phyloP scores from a whole-genome alignment of 1,140 invertebrate species.

The Drosophila azteca region DNA sequence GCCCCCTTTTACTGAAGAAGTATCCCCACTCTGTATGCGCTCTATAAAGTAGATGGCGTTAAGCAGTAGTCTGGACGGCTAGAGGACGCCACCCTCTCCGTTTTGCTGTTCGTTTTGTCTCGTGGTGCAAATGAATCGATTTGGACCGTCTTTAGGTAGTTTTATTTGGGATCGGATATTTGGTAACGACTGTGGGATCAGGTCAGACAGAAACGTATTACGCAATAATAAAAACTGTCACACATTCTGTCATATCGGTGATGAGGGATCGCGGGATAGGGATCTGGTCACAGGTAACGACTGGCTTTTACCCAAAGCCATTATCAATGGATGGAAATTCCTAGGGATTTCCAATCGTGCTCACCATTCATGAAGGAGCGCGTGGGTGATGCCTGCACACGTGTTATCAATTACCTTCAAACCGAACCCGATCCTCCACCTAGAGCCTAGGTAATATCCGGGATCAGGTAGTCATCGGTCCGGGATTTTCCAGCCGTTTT shows the following conservation, averaged over 20 bases:
- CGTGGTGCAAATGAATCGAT: background rate
- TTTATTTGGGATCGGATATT: no score
- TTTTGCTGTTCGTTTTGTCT: no score
- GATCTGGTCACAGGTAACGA: conserved; percentile 17
- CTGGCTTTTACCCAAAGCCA: conserved; percentile 6
- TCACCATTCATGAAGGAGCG: conserved; percentile 60
- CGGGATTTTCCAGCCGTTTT: conserved; percentile 33
- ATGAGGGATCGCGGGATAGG: conserved; percentile 2
- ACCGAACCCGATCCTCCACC: background rate
- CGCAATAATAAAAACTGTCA: conserved; percentile 70
- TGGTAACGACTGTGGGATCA: background rate
- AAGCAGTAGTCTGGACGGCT: no score
- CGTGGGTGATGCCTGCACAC: conserved; percentile 40
- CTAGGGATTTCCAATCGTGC: conserved; percentile 61
- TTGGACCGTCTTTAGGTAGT: background rate
- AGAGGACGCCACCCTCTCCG: no score
- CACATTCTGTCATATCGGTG: background rate
- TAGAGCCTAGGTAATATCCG: conserved; percentile 8
- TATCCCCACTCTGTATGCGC: no score
- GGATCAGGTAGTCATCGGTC: conserved; percentile 30
- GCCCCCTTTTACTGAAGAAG: no score
- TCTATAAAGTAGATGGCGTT: no score
- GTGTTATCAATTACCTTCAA: conserved; percentile 65
- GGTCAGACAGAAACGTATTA: conserved; percentile 38
- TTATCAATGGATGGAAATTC: conserved; percentile 63